phyloP scores from a whole-genome alignment of 2,888 invertebrate genomes.

The Kuschelorhynchus macadamiae region DNA sequence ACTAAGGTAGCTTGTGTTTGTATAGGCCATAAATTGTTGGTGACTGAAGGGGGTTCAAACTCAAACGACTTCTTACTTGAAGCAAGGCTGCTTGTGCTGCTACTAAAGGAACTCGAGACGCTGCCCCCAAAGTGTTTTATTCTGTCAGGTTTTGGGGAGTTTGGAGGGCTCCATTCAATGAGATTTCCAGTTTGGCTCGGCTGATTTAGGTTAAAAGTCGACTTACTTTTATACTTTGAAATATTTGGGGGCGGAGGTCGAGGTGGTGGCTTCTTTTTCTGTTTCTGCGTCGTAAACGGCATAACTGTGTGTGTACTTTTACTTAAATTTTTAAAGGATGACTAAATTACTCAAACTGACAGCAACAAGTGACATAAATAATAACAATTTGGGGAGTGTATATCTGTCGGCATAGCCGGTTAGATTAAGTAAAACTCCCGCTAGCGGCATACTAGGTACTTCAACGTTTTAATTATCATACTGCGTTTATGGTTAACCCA shows the following conservation, averaged over 20 bases:
- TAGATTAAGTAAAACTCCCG: too few species aligned
- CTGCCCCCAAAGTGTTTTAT: slow-evolving; percentile 63
- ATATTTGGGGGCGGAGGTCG: slow-evolving; percentile 79
- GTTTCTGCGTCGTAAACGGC: slow-evolving; percentile 55
- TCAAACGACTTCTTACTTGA: slow-evolving; percentile 89
- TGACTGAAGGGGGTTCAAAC: slow-evolving; percentile 70
- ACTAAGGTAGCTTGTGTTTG: slow-evolving; percentile 28
- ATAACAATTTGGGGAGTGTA: too few species aligned
- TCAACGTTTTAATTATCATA: too few species aligned
- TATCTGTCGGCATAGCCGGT: too few species aligned
- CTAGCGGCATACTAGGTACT: too few species aligned
- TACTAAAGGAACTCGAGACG: slow-evolving; percentile 66
- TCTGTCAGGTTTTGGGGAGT: slow-evolving; percentile 64
- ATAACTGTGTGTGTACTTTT: too few species aligned
- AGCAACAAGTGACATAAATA: too few species aligned
- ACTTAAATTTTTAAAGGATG: background rate
- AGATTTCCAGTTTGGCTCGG: slow-evolving; percentile 64
- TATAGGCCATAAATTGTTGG: slow-evolving; percentile 62
- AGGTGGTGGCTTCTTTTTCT: slow-evolving; percentile 80
- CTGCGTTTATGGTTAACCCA: too few species aligned
- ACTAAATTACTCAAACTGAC: too few species aligned
- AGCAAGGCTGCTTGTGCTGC: slow-evolving; percentile 71
- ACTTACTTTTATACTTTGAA: slow-evolving; percentile 63
- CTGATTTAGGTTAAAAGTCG: slow-evolving; percentile 62
- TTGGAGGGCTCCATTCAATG: slow-evolving; percentile 71